Evolutionary conservation across 2,113 vertebrate species (phyloP), one percentile per base, ranked within the genome.

Genomic region (Oostethus manadensis): DNA sequence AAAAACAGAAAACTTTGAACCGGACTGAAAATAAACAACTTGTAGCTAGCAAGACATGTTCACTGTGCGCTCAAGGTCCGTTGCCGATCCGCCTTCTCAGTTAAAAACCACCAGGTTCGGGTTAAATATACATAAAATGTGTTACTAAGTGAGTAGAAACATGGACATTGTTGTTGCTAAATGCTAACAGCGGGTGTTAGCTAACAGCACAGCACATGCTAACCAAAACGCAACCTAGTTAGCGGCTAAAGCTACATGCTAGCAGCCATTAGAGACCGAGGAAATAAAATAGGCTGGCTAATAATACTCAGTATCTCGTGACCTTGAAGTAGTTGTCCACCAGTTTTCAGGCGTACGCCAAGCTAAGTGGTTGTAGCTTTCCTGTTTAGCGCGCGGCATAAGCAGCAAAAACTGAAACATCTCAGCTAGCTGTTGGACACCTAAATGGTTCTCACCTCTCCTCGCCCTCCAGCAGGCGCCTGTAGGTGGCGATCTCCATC

Each of bases 401-500:
- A 4, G 8, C 5, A 7, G 29, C 4, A 6, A 7, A 33, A 33
- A 33, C 29, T 7, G 29, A 33, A 33, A 33, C 29, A 33, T 33
- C 29, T 26, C 5, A 33, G 7, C 8, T 33, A 7, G 23, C 23
- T 26, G 2, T 26, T 26, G 23, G 23, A 26, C 2, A 26, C 23
- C 3, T 26, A 26, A 33, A 33, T 33, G 23, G 11, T 10, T 29
- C 35, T 77, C 55, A 91, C 91, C 56, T 56, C 18, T 91, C 89
- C 74, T 92, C 89, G 60, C 91, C 91, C 29, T 91, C 90, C 76
- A 92, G 85, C 66, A 92, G 84, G 44, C 90, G 84, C 75, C 90
- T 88, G 71, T 92, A 92, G 60, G 90, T 91, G 47, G 91, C 90
- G 4, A 92, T 92, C 82, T 92, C 91, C 83, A 91, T 84, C 68